Evolutionary conservation across 1,140 invertebrate species (phyloP).

Genomic region (Ditylenchus dipsaci): DNA sequence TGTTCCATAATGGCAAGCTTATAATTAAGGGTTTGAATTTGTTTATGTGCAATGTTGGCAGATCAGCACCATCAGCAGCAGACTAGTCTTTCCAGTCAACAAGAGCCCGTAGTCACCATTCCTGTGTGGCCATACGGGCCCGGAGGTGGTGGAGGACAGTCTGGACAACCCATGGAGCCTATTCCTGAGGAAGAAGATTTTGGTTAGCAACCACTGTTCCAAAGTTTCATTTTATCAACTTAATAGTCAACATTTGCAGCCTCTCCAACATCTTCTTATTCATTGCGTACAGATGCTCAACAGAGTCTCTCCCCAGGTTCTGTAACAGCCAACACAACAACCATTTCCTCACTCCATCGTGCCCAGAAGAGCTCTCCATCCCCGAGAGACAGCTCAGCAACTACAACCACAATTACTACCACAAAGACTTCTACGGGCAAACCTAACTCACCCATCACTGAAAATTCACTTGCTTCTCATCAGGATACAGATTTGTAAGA

Average conservation of each 20-base stretch:
- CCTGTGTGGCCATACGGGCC: background rate
- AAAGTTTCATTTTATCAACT: background rate
- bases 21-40: background rate
- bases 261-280: background rate
- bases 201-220: background rate
- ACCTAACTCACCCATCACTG: no score
- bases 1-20: background rate
- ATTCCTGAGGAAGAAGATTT: conserved; percentile 14
- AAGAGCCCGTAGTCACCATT: background rate
- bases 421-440: no score
- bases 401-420: no score
- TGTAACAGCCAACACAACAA: background rate
- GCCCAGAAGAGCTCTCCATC: background rate
- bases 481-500: no score
- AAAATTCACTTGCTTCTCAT: no score
- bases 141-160: background rate
- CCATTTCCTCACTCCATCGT: background rate
- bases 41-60: background rate
- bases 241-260: background rate
- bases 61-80: background rate
- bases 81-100: background rate
- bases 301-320: background rate
- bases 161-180: conserved; percentile 3
- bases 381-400: background rate
- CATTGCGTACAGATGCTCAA: background rate